These are phyloP conservation scores for Benthosema pterotum DNA, from an alignment of 2,797 vertebrate genomes.

Conservation along the genomic window DNA sequence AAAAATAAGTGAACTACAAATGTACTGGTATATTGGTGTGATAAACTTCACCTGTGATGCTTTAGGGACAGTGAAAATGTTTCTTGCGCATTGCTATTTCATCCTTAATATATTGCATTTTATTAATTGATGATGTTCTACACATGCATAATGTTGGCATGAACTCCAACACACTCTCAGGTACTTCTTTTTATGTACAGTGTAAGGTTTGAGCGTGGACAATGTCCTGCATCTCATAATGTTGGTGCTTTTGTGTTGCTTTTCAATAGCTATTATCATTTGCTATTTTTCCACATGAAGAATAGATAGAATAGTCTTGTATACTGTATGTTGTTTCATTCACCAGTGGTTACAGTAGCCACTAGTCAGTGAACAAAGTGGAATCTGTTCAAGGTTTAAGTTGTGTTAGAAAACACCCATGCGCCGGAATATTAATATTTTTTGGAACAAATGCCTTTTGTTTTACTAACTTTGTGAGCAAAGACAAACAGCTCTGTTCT, in stretches of 20 bases:
- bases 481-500: not conserved
- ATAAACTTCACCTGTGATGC: not conserved
- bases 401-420: conserved; percentile 83
- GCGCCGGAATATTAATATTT: conserved; percentile 87
- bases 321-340: conserved; percentile 35
- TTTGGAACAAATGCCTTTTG: conserved; percentile 84
- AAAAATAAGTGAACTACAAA: not conserved
- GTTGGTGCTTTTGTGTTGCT: not conserved
- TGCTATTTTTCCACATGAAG: conserved; percentile 1
- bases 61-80: not conserved
- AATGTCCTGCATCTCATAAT: not conserved
- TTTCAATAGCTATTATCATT: not conserved
- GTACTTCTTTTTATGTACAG: not conserved
- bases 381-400: conserved; percentile 74
- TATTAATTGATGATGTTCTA: not conserved
- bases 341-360: conserved; percentile 13
- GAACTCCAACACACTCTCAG: not conserved
- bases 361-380: conserved; percentile 71
- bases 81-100: not conserved
- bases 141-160: not conserved
- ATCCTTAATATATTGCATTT: not conserved
- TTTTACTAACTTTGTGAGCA: conserved; percentile 44
- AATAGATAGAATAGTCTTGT: conserved; percentile 13
- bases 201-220: not conserved
- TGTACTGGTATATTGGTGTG: not conserved